Base-by-base conservation (phyloP, 1,140 invertebrate species). In the Drosophila mayri region DNA sequence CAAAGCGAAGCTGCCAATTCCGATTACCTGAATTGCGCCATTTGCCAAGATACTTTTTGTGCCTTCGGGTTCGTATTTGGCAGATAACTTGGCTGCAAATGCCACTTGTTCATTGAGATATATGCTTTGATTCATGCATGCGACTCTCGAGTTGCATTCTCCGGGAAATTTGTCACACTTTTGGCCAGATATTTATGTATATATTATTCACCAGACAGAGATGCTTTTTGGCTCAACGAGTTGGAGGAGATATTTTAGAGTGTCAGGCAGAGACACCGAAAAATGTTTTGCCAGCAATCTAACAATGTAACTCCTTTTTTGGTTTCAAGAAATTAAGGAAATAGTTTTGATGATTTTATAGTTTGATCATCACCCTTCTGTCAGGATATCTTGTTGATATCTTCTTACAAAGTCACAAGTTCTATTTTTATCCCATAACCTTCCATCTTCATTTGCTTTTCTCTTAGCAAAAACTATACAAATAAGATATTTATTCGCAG, bases 401-500 rank as follows among this genome's bases (percentile, higher is more conserved):
- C 47, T 12, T 18, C 1, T 52, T 35, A 12, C 14, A 35, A 10
- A 14, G 0, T 37, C 3, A 2, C 4, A 37, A 25, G 25, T 30
- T 11, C 5, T 6, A 11, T 18, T 14, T 20, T 25, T n/a, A n/a
- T 50, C 28, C 10, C 9, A 41, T 16, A 37, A 5, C 18, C 0
- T 37, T 37, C 20, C 35, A 60, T 41, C 20, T 41, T 8, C 12
- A 35, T 62, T 12, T 35, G 12, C 20, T 4, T 43, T 43, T 64
- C 41, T 52, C 61, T 77, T 55, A 49, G 66, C 57, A 40, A 37
- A 41, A 81, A 55, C 64, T 71, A 62, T 58, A 49, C 59, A 38
- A 50, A 70, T 85, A 61, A 70, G 37, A 76, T 79, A 76, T 63
- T 81, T 79, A 83, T 79, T 75, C 37, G 49, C 25, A 30, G 59